A percentile compares a stretch with the other conserved stretches of the same genome.
These are phyloP conservation scores for Thripadectes ignobilis DNA, from an alignment of 2,797 vertebrate species.

Conservation along the genomic window DNA sequence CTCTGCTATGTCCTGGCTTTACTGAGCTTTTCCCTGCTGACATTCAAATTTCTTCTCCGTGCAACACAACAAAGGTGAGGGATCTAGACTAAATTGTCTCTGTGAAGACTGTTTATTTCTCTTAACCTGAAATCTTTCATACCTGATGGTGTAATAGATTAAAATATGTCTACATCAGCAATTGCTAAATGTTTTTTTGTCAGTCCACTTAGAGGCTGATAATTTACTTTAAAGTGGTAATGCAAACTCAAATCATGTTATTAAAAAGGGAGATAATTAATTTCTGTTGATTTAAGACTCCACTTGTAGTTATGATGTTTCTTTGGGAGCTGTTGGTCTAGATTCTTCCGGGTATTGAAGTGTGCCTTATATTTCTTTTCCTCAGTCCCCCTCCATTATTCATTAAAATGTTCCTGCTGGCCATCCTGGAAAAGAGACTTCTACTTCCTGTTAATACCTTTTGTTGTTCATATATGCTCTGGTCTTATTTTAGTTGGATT, in stretches of 20 bases:
- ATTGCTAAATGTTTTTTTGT: neutral
- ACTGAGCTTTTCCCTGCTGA: neutral
- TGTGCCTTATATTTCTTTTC: neutral
- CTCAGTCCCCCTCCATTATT: neutral
- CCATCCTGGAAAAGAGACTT: neutral
- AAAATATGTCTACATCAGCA: neutral
- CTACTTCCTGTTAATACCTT: neutral
- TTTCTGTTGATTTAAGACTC: neutral
- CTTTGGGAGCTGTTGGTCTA: neutral
- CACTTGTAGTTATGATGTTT: neutral
- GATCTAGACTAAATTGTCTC: neutral
- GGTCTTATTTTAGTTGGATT: conserved; percentile 41
- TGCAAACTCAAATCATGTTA: neutral
- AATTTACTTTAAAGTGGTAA: neutral
- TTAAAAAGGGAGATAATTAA: neutral
- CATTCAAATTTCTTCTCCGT: neutral
- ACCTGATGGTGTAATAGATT: neutral
- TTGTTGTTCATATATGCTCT: neutral
- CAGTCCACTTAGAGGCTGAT: neutral
- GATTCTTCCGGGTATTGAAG: neutral
- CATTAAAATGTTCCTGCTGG: neutral
- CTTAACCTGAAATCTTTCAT: neutral
- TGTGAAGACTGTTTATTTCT: neutral
- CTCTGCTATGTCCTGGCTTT: neutral
- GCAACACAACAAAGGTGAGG: neutral